Evolutionary conservation across 2,888 invertebrate genomes (phyloP), one percentile per base, ranked within the genome.

Genomic region (Tenthredo distinguenda): DNA sequence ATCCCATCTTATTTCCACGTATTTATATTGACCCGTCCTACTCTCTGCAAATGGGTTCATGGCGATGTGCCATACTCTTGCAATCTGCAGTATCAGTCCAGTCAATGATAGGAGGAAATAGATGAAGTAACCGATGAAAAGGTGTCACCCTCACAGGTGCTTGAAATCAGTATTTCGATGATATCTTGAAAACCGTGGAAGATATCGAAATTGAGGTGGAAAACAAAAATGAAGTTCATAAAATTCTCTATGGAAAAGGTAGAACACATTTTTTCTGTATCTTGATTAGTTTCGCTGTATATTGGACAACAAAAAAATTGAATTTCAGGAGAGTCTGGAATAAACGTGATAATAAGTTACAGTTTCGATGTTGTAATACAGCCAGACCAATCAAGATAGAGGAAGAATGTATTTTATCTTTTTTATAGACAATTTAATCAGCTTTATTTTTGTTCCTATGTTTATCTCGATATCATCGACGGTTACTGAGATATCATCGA

Each of bases 21-120:
- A 15, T 83, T 50, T 50, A 55, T 79, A 50, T 55, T 77, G 34
- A 55, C 77, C 77, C n/a, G 34, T 18, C 18, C 18, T 43, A 34
- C 55, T 77, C 77, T 47, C 31, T 21, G n/a, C 26, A 74, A 47
- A 26, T 43, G 21, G 43, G 43, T 21, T 74, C 15, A 74, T 26
- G 74, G 40, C 43, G n/a, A 9, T n/a, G 43, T 15, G 74, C 43
- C 40, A 40, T 74, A 12, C 21, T 74, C 9, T 15, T 43, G 31
- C 4, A 34, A 68, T 6, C 6, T 34, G 68, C 68, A 62, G 21
- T 62, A 12, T 62, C 10, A 31, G 12, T 21, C 26, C 62, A 31
- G 26, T 62, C 26, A 26, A 62, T 62, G 21, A 26, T 62, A 55
- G 55, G 62, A 21, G 10, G 18, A 62, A 31, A 62, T 62, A 12